Evolutionary conservation across 2,113 vertebrate species (phyloP), one percentile per base, ranked within the genome.

Genomic region (Xiphorhynchus elegans): DNA sequence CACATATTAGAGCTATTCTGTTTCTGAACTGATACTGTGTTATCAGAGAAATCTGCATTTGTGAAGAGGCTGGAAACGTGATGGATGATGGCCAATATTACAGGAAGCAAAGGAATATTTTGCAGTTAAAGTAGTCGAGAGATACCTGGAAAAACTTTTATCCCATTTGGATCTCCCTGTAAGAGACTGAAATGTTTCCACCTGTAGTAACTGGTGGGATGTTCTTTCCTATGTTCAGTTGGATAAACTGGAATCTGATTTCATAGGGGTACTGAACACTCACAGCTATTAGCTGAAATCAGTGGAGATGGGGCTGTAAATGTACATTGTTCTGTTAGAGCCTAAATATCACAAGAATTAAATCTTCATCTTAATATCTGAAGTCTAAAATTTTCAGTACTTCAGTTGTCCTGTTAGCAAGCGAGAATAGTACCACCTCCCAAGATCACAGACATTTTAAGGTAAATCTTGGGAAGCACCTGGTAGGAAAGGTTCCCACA

Each of bases 201-300:
- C 17, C 21, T 79, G 0, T 33, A 35, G 28, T 62, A 69, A 49
- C 13, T 64, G 26, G 29, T 64, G 7, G 11, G 53, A 23, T 25
- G 11, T 63, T 26, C 17, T 60, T 79, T 72, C 62, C 28, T n/a
- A 7, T 75, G 24, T 44, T 47, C 35, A 49, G 42, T 74, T 64
- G 49, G 24, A 47, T 84, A 37, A 84, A 28, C n/a, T 68, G 53
- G 35, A 60, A 39, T 87, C 53, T 72, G 50, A 46, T 81, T 83
- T 82, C 17, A 10, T 1, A 28, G 42, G 26, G 68, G 3, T 42
- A 19, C 28, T 9, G 1, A 1, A 7, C 60, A 42, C n/a, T 62
- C n/a, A 56, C 40, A 63, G 8, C 23, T 72, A 11, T 39, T 58
- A 73, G 25, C 37, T 52, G 64, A 82, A 93, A 40, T 82, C 33